Percentiles rank a stretch among this genome's conserved stretches.
phyloP scores from a whole-genome alignment of 2,797 vertebrate species.

The Phalloptychus januarius region DNA sequence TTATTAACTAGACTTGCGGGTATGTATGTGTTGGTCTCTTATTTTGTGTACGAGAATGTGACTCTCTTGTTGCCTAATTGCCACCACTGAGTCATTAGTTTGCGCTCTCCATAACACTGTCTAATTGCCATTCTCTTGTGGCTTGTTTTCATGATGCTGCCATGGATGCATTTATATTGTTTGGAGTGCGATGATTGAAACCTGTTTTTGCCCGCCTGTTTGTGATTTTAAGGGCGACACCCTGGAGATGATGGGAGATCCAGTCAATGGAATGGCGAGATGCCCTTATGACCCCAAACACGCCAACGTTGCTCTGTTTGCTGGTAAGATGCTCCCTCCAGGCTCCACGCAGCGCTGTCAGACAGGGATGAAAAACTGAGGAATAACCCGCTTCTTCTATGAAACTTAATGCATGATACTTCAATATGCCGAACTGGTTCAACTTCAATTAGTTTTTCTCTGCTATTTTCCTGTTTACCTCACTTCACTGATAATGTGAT shows the following conservation, averaged over 20 bases:
- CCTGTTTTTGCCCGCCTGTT: conserved; percentile 16
- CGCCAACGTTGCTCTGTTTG: conserved; percentile 92
- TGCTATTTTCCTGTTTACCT: conserved; percentile 24
- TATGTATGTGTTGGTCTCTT: conserved; percentile 33
- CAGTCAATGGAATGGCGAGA: conserved; percentile 94
- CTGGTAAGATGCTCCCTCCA: conserved; percentile 79
- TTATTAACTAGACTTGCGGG: conserved; percentile 13
- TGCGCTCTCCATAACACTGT: conserved; percentile 59
- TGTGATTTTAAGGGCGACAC: conserved; percentile 84
- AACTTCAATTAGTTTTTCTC: conserved; percentile 18
- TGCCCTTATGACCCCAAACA: conserved; percentile 96
- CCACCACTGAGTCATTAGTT: conserved; percentile 71
- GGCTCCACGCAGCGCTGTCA: neutral
- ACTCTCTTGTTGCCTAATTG: conserved; percentile 65
- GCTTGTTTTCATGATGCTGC: conserved; percentile 57
- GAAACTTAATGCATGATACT: neutral
- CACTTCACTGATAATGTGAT: conserved; percentile 43
- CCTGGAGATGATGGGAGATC: conserved; percentile 89
- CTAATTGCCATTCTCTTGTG: conserved; percentile 73
- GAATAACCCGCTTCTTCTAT: neutral
- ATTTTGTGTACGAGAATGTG: conserved; percentile 59
- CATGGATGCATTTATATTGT: conserved; percentile 49
- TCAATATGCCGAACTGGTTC: neutral
- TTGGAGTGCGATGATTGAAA: conserved; percentile 46
- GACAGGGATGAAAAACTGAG: neutral